Evolutionary conservation across 2,113 vertebrate genomes (phyloP).

Genomic region (Oplegnathus fasciatus): DNA sequence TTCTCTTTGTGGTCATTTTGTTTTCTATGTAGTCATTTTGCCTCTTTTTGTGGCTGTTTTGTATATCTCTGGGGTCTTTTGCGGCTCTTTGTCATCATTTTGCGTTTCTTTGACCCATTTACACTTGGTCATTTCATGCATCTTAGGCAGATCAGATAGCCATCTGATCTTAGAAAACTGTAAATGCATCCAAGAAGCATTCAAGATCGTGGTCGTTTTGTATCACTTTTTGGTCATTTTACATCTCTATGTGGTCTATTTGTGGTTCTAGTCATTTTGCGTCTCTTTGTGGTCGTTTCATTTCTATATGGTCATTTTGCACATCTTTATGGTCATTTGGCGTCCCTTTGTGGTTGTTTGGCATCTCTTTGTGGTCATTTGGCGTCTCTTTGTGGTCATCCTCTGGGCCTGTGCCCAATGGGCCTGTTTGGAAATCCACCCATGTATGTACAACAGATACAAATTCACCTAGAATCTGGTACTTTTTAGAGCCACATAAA

Average conservation of each 20-base stretch:
- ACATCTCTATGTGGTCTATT: too few species aligned
- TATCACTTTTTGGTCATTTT: neutral
- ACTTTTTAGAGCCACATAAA: slow-evolving; percentile 6
- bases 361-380: neutral
- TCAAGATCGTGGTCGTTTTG: neutral
- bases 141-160: too few species aligned
- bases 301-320: neutral
- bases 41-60: neutral
- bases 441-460: neutral
- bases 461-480: neutral
- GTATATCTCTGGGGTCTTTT: neutral
- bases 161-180: too few species aligned
- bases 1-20: neutral
- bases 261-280: too few species aligned
- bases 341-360: neutral
- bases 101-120: neutral
- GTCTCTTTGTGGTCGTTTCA: too few species aligned
- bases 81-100: neutral
- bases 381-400: neutral
- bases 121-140: too few species aligned
- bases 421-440: neutral
- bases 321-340: neutral
- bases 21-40: too few species aligned
- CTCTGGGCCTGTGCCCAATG: neutral
- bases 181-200: too few species aligned